Evolutionary conservation across 1,140 invertebrate species (phyloP), one percentile per base, ranked within the genome.

Genomic region (Hypothenemus hampei): DNA sequence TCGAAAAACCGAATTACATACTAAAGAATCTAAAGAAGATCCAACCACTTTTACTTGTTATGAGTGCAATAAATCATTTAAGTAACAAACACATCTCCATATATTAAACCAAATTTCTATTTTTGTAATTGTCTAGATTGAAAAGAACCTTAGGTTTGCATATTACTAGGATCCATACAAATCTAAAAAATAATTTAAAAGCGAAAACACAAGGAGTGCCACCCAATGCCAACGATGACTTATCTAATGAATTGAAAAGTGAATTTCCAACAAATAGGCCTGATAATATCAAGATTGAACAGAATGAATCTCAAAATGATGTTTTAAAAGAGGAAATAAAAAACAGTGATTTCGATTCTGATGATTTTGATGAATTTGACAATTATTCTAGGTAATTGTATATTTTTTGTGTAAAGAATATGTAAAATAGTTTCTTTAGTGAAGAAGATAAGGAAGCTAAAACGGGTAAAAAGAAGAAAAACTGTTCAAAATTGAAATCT

Each of bases 11-110:
- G 47, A 22, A 15, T 41, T 41, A 11, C 8, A 19, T 8, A 40
- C 3, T 40, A 26, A 44, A 44, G 26, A 46, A 18, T 20, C 13
- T 3, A 18, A n/a, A n/a, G n/a, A n/a, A n/a, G 13, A 37, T 16
- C 35, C 35, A 37, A 37, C 35, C 35, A 18, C 18, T 46, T 61
- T 40, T 58, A 45, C 26, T 16, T 61, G 59, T 47, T 20, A 48
- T 37, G n/a, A 50, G 16, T 61, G 59, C 35, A 51, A 55, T 21
- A 61, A 61, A 51, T 33, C 49, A 24, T 60, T 60, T 22, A 55
- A 44, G 52, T 55, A 46, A 19, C 13, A 19, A 46, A 13, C 18
- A 33, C 3, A 23, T 37, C 4, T 19, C n/a, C 3, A 20, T 36
- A 36, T 43, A n/a, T 43, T 43, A 11, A 22, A 43, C 6, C 11